Conservation (phyloP, 2,888 invertebrate species). For the Euzophera pinguis region DNA sequence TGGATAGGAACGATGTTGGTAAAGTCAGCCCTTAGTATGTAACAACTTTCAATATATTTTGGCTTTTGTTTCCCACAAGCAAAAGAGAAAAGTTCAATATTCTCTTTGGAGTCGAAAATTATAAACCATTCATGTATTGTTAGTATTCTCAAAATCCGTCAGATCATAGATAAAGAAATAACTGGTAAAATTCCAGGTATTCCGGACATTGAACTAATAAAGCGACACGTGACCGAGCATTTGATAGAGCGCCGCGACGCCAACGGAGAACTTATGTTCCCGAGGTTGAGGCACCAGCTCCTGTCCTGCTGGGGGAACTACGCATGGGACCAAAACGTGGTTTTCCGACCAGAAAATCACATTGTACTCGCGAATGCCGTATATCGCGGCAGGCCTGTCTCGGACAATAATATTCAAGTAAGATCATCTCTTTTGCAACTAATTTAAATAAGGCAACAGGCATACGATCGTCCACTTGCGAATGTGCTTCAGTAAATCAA, state of each 20-base stretch:
- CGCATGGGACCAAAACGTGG: constrained; percentile 83
- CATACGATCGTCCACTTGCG: too few species aligned
- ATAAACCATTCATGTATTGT: too few species aligned
- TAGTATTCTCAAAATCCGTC: too few species aligned
- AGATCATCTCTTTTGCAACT: neutral
- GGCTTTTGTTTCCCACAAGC: too few species aligned
- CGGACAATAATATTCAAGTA: constrained; percentile 87
- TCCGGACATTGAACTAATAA: constrained; percentile 77
- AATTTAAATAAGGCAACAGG: too few species aligned
- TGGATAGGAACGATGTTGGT: too few species aligned
- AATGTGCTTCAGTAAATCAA: too few species aligned
- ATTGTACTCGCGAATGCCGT: constrained; percentile 81
- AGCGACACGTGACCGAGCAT: constrained; percentile 64
- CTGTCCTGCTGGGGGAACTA: constrained; percentile 88
- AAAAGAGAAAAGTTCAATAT: too few species aligned
- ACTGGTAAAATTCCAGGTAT: constrained; percentile 38
- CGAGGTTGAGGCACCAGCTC: constrained; percentile 83
- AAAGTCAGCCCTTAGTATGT: too few species aligned
- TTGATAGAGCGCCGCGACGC: constrained; percentile 78
- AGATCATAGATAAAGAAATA: neutral
- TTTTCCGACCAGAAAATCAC: constrained; percentile 85
- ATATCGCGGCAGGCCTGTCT: constrained; percentile 84
- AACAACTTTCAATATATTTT: too few species aligned
- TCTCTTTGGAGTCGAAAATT: too few species aligned
- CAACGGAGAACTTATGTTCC: constrained; percentile 81